phyloP scores from a whole-genome alignment of 2,113 vertebrate species.

The Mormyrus iriodes region DNA sequence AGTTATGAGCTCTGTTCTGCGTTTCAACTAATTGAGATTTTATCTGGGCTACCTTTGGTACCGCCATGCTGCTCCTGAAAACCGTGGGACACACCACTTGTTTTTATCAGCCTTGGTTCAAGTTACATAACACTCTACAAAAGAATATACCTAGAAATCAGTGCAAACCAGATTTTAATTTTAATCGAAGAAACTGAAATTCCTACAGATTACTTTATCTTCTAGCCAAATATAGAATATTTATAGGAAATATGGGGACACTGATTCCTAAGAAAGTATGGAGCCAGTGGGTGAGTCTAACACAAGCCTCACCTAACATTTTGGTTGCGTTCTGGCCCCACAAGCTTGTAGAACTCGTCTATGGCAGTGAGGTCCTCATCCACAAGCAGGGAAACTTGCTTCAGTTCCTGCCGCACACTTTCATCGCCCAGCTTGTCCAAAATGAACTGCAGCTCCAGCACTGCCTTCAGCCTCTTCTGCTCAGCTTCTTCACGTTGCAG shows the following conservation, averaged over 20 bases:
- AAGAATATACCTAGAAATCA: not conserved
- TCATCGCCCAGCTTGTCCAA: slow-evolving; percentile 88
- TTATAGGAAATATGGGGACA: not conserved
- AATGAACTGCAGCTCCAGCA: slow-evolving; percentile 86
- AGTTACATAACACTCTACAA: not conserved
- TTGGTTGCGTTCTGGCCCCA: slow-evolving; percentile 87
- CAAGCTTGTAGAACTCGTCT: slow-evolving; percentile 93
- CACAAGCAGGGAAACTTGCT: slow-evolving; percentile 75
- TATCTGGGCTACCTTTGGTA: not conserved
- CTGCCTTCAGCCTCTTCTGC: slow-evolving; percentile 81
- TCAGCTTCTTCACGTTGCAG: slow-evolving; percentile 88
- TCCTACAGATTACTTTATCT: not conserved
- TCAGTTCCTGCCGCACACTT: slow-evolving; percentile 78
- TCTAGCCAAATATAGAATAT: not conserved
- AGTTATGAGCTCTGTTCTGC: not conserved
- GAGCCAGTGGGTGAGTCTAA: not conserved
- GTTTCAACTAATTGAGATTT: not conserved
- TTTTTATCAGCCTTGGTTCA: not conserved
- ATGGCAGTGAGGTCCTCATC: slow-evolving; percentile 74
- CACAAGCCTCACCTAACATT: slow-evolving; percentile 67
- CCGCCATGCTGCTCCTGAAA: not conserved
- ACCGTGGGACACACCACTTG: not conserved
- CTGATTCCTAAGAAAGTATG: not conserved
- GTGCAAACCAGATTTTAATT: not conserved
- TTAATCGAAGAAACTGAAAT: not conserved